Conservation (phyloP, 2,797 vertebrate genomes). For the Rhynchotus rufescens region DNA sequence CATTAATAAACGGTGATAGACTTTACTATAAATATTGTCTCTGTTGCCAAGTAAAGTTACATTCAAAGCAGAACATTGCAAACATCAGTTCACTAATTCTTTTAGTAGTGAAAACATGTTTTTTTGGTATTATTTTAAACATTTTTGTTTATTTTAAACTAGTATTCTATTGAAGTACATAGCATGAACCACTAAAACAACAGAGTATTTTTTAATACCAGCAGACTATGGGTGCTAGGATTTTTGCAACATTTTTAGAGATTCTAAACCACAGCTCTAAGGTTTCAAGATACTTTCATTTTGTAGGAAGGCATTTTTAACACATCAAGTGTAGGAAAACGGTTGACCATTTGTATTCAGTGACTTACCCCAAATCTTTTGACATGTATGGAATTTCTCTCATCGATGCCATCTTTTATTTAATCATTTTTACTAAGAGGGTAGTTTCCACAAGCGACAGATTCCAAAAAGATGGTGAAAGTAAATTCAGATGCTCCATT, state of each 20-base stretch:
- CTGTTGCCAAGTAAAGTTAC: constrained; percentile 81
- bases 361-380: not conserved
- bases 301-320: not conserved
- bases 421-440: not conserved
- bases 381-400: not conserved
- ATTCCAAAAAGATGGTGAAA: not conserved
- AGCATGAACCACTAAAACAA: not conserved
- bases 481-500: not conserved
- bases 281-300: not conserved
- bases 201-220: not conserved
- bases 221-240: constrained; percentile 16
- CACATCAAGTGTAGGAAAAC: not conserved
- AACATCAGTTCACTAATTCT: constrained; percentile 63
- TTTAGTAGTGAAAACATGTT: constrained; percentile 40
- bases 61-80: constrained; percentile 71
- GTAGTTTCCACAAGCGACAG: not conserved
- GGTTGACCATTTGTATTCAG: not conserved
- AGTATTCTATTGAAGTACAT: constrained; percentile 32
- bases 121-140: constrained; percentile 65
- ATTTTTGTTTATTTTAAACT: constrained; percentile 37
- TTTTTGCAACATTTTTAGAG: constrained; percentile 41
- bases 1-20: constrained; percentile 83
- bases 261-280: not conserved
- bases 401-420: not conserved
- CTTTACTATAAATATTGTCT: constrained; percentile 83